Percentiles rank a stretch among this genome's conserved stretches.
phyloP scores from a whole-genome alignment of 2,113 vertebrate genomes.

The Oryzias melastigma region DNA sequence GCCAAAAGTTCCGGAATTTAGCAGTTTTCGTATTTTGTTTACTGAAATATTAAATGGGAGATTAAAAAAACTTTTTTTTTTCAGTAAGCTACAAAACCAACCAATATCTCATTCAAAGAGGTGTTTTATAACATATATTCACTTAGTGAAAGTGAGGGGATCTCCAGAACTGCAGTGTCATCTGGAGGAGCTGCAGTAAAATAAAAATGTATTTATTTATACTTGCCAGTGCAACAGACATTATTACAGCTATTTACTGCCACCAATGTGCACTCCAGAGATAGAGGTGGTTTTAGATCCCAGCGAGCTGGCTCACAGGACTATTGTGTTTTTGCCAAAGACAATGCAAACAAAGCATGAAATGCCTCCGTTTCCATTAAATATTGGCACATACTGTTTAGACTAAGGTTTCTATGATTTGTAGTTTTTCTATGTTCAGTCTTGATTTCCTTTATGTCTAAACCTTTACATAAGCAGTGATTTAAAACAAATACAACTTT shows the following conservation, averaged over 20 bases:
- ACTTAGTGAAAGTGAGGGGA: no score
- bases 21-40: no score
- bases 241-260: slow-evolving; percentile 10
- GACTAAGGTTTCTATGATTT: not conserved
- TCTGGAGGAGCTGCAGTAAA: not conserved
- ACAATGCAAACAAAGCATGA: no score
- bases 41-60: no score
- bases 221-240: slow-evolving; percentile 12
- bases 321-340: no score
- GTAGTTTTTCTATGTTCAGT: not conserved
- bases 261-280: slow-evolving; percentile 6
- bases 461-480: not conserved
- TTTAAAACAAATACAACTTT: not conserved
- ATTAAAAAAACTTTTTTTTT: no score
- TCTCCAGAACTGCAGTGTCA: not conserved
- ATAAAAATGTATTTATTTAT: not conserved
- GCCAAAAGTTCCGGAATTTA: no score
- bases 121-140: no score
- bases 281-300: slow-evolving; percentile 22
- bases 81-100: no score
- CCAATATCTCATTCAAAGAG: no score
- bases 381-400: no score
- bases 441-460: not conserved
- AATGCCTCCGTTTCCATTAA: no score
- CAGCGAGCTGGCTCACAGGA: slow-evolving; percentile 32